phyloP scores from a whole-genome alignment of 1,140 invertebrate species.

The Zaprionus ornatus region DNA sequence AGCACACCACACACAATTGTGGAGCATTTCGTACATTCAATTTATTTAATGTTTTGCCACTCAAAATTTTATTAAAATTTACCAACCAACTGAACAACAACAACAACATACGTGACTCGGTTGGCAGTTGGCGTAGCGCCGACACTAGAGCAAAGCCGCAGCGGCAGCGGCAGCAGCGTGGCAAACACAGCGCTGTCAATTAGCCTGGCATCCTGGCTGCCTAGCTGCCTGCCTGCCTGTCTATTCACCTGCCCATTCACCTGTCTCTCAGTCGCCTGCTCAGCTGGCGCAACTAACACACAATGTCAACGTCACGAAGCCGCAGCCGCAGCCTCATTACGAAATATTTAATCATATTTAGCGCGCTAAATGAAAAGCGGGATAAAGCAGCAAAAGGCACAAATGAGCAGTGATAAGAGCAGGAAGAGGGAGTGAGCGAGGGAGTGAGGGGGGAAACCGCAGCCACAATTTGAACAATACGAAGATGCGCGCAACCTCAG shows the following conservation, averaged over 20 bases:
- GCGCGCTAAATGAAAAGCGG: conserved; percentile 41
- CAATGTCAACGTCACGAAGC: conserved; percentile 52
- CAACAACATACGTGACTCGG: conserved; percentile 4
- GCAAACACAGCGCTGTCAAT: conserved; percentile 60
- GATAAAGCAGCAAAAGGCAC: conserved; percentile 8
- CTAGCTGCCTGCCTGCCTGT: background rate
- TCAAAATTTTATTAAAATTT: conserved; percentile 11
- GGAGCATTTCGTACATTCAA: background rate
- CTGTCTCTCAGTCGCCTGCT: background rate
- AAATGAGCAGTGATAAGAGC: conserved; percentile 1
- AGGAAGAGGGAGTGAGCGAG: background rate
- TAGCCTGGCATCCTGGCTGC: conserved; percentile 33
- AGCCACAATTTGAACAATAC: conserved; percentile 65
- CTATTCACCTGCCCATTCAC: background rate
- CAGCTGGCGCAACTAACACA: conserved; percentile 23
- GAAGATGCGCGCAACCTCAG: conserved; percentile 64
- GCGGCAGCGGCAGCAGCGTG: conserved; percentile 29
- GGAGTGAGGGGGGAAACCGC: background rate
- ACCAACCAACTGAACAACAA: background rate
- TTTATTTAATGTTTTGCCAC: conserved; percentile 5
- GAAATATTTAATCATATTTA: conserved; percentile 81
- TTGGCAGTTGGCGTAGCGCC: background rate
- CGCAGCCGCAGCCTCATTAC: conserved; percentile 75
- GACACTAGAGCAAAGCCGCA: conserved; percentile 13
- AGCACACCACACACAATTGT: background rate